Evolutionary conservation across 2,888 invertebrate species (phyloP).

Genomic region (Agriopis leucophaearia): DNA sequence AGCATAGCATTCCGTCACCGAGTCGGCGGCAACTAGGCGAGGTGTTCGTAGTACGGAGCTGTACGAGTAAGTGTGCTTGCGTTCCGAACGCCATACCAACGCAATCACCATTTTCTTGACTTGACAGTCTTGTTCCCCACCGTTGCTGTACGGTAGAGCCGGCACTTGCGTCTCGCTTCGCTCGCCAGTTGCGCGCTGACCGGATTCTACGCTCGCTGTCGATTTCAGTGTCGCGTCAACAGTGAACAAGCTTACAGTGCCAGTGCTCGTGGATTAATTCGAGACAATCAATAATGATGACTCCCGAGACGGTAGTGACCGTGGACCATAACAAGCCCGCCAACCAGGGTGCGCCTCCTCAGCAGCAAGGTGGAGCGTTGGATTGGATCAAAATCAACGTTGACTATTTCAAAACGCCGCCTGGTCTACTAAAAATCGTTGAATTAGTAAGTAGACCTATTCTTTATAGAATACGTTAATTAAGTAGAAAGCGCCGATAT

Average conservation of each 20-base stretch:
- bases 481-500: not conserved
- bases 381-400: conserved; percentile 92
- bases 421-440: conserved; percentile 93
- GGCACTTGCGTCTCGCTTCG: conserved; percentile 31
- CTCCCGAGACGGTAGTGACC: conserved; percentile 94
- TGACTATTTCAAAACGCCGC: conserved; percentile 92
- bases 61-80: conserved; percentile 17
- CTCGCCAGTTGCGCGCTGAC: conserved; percentile 74
- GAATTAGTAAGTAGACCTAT: conserved; percentile 89
- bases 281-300: conserved; percentile 86
- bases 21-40: conserved; percentile 25
- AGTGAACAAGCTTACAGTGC: conserved; percentile 74
- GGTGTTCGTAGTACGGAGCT: conserved; percentile 35
- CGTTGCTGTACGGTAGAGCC: conserved; percentile 42
- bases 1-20: conserved; percentile 60
- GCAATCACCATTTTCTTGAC: conserved; percentile 2
- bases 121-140: conserved; percentile 50
- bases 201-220: conserved; percentile 72
- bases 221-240: conserved; percentile 72
- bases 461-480: not conserved
- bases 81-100: not conserved
- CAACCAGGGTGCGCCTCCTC: conserved; percentile 69
- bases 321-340: conserved; percentile 89
- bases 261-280: conserved; percentile 68
- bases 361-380: conserved; percentile 84